Conservation (phyloP, 2,113 vertebrate genomes). For the Mastomys coucha region DNA sequence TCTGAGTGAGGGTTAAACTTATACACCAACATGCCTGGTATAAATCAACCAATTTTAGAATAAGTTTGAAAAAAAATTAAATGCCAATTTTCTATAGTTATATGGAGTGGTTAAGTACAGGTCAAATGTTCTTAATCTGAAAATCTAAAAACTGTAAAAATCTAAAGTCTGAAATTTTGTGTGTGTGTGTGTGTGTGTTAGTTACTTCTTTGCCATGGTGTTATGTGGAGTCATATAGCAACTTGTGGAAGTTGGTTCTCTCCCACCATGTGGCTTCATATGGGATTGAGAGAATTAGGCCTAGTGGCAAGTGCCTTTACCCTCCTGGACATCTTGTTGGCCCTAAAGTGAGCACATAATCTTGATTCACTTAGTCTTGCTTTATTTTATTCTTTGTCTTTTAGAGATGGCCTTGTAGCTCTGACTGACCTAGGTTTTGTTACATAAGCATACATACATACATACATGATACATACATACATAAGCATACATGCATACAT, state of each 20-base stretch:
- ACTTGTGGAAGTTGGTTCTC: background rate
- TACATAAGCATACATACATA: background rate
- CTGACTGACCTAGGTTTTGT: background rate
- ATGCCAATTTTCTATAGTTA: background rate
- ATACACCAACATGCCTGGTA: background rate
- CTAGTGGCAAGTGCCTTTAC: background rate
- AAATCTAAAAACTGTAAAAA: background rate
- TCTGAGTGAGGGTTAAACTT: background rate
- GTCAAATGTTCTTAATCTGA: no score
- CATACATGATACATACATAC: no score
- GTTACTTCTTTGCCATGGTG: background rate
- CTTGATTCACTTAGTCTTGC: background rate
- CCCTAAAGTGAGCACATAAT: background rate
- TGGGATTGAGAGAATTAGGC: background rate
- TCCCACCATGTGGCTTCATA: background rate
- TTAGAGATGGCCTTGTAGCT: background rate
- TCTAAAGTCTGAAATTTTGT: background rate
- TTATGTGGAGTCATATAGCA: background rate
- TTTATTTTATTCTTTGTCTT: background rate
- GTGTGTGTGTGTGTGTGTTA: background rate
- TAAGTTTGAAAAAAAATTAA: slow-evolving; percentile 18
- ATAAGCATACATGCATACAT: no score
- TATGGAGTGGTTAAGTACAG: background rate
- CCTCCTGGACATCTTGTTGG: background rate
- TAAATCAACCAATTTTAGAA: slow-evolving; percentile 17